Evolutionary conservation across 2,888 invertebrate genomes (phyloP).

Genomic region (Lasioglossum malachurum): DNA sequence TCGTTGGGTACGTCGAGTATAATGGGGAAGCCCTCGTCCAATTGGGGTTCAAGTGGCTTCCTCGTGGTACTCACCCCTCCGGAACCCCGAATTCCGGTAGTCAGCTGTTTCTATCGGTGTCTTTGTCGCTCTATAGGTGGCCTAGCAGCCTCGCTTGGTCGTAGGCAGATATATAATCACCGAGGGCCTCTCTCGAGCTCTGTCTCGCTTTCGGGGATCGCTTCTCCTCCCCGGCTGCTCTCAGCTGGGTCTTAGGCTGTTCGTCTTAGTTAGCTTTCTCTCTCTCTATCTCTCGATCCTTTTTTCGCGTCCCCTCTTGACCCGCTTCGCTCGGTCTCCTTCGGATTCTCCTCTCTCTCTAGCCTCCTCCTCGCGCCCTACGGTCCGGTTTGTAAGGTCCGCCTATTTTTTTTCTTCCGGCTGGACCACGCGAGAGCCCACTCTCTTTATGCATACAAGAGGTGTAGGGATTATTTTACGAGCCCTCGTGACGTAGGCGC

Average conservation of each 20-base stretch:
- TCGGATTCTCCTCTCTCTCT: constrained; percentile 33
- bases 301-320: background rate
- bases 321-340: constrained; percentile 16
- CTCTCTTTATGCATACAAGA: constrained; percentile 64
- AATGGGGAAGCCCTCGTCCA: constrained; percentile 80
- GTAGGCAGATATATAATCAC: constrained; percentile 75
- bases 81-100: constrained; percentile 82
- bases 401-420: constrained; percentile 56
- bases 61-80: constrained; percentile 79
- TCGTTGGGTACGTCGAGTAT: constrained; percentile 83
- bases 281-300: background rate
- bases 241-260: constrained; percentile 69
- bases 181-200: constrained; percentile 41
- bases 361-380: constrained; percentile 59
- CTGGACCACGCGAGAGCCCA: constrained; percentile 39
- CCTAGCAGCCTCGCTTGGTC: constrained; percentile 57
- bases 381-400: constrained; percentile 71
- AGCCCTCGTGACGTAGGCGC: constrained; percentile 60
- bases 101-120: constrained; percentile 80
- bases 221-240: constrained; percentile 61
- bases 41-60: constrained; percentile 82
- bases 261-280: constrained; percentile 30
- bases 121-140: constrained; percentile 69
- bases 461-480: constrained; percentile 68
- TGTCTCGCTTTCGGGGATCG: constrained; percentile 55